These are phyloP conservation scores for Gymnocephalus cernua DNA, from an alignment of 2,113 vertebrate species.

Conservation along the genomic window DNA sequence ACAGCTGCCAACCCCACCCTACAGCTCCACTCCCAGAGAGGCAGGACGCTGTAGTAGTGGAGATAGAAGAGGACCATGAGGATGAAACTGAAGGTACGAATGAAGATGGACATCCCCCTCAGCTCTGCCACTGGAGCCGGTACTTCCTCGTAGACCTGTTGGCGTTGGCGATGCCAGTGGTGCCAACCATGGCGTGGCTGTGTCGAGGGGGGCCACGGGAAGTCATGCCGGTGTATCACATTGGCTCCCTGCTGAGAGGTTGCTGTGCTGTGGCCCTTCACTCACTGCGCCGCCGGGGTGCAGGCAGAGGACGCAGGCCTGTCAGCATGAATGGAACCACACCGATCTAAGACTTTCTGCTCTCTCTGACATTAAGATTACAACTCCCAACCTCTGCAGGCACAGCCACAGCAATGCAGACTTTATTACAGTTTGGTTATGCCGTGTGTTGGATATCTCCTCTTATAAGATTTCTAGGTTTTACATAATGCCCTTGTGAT, in stretches of 20 bases:
- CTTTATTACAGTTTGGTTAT: background rate
- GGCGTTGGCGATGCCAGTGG: conserved; percentile 91
- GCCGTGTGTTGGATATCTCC: conserved; percentile 7
- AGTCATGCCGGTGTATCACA: conserved; percentile 92
- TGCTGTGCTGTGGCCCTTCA: conserved; percentile 95
- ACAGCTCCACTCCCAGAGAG: conserved; percentile 42
- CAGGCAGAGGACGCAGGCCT: conserved; percentile 40
- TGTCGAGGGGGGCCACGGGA: conserved; percentile 88
- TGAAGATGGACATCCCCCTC: conserved; percentile 56
- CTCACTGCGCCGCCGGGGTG: conserved; percentile 90
- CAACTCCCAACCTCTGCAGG: conserved; percentile 36
- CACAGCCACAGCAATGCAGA: conserved; percentile 15
- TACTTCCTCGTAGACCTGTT: conserved; percentile 95
- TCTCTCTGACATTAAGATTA: conserved; percentile 24
- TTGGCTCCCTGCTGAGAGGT: conserved; percentile 93
- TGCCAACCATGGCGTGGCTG: conserved; percentile 96
- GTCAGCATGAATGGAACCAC: conserved; percentile 79
- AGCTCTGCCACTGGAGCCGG: conserved; percentile 92
- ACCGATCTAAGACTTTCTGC: conserved; percentile 53
- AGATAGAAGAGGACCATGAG: conserved; percentile 50
- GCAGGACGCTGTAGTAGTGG: conserved; percentile 47
- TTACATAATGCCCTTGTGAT: conserved; percentile 26
- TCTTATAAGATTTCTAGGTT: conserved; percentile 41
- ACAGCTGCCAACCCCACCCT: conserved; percentile 77
- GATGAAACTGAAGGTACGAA: conserved; percentile 36